Conservation (phyloP, 2,797 vertebrate genomes). For the Echeneis naucrates region DNA sequence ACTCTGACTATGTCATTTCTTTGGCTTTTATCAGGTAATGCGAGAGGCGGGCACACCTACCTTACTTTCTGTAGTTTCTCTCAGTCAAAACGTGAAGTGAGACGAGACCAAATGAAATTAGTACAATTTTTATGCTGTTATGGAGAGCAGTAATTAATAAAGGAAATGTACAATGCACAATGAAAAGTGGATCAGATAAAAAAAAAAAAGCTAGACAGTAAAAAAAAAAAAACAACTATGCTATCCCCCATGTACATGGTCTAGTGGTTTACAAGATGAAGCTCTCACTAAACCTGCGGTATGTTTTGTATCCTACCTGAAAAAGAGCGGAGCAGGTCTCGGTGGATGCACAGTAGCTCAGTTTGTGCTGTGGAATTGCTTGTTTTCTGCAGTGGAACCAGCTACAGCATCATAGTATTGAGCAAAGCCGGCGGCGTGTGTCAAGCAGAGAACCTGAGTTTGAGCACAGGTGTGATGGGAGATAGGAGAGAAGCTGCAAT, state of each 20-base stretch:
- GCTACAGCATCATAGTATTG: slow-evolving; percentile 65
- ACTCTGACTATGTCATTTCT: slow-evolving; percentile 97
- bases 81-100: neutral
- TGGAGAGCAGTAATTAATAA: neutral
- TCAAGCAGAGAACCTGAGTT: slow-evolving; percentile 51
- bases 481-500: slow-evolving; percentile 56
- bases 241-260: slow-evolving; percentile 39
- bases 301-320: slow-evolving; percentile 64
- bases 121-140: neutral
- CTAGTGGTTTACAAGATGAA: slow-evolving; percentile 58
- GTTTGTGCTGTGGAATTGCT: slow-evolving; percentile 64
- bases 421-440: slow-evolving; percentile 67
- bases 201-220: neutral
- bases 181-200: neutral
- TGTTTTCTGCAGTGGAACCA: slow-evolving; percentile 76
- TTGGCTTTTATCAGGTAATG: slow-evolving; percentile 97
- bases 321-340: slow-evolving; percentile 60
- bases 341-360: slow-evolving; percentile 54
- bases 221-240: neutral
- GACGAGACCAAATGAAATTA: neutral
- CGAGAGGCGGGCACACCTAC: neutral
- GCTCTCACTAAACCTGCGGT: slow-evolving; percentile 41
- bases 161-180: neutral
- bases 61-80: neutral
- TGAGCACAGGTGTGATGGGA: slow-evolving; percentile 71